Evolutionary conservation across 2,888 invertebrate species (phyloP).

Genomic region (Pristionchus fissidentatus): DNA sequence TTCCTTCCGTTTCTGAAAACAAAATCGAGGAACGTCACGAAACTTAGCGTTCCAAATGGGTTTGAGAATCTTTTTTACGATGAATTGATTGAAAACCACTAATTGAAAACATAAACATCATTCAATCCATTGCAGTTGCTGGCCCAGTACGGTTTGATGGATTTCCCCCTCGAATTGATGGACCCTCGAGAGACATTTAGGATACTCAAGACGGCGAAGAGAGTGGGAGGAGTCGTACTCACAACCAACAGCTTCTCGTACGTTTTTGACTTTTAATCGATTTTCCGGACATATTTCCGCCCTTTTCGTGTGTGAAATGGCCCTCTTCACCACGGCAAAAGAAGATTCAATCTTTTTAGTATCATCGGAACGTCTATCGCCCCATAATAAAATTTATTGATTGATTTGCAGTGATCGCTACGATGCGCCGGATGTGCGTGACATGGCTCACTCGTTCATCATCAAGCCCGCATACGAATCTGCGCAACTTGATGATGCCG

Average conservation of each 20-base stretch:
- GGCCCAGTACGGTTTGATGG: neutral
- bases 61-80: too few species aligned
- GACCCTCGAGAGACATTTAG: neutral
- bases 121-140: slow-evolving; percentile 14
- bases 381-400: too few species aligned
- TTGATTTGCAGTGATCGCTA: neutral
- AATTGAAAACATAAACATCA: neutral
- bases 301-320: neutral
- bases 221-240: neutral
- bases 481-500: neutral
- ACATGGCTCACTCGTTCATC: neutral
- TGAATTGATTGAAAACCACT: neutral
- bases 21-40: too few species aligned
- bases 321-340: too few species aligned
- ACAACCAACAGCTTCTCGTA: neutral
- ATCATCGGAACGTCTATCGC: too few species aligned
- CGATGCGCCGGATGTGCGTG: neutral
- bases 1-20: neutral
- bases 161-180: neutral
- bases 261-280: neutral
- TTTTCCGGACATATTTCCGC: neutral
- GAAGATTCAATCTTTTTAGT: too few species aligned
- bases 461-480: neutral
- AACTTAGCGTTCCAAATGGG: too few species aligned
- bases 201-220: neutral